These are phyloP conservation scores for Orthosia gothica DNA, from an alignment of 2,888 invertebrate genomes.

Conservation along the genomic window DNA sequence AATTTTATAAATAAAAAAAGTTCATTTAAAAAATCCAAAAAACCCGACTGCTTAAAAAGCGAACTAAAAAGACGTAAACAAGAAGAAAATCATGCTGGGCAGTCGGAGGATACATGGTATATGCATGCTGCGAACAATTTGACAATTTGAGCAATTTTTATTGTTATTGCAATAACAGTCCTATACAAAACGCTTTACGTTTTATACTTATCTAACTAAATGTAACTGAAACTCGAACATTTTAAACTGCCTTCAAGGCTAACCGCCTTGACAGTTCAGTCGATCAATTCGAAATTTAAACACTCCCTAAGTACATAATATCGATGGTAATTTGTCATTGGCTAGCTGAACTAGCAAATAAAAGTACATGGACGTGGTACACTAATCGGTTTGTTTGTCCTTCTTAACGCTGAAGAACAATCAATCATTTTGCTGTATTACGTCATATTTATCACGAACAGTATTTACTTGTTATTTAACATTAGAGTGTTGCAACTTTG, in stretches of 20 bases:
- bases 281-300: conserved; percentile 22
- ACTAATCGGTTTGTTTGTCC: conserved; percentile 14
- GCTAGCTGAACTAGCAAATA: conserved; percentile 11
- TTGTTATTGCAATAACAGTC: too few relatives aligned
- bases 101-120: too few relatives aligned
- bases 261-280: not conserved
- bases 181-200: too few relatives aligned
- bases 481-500: not conserved
- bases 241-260: conserved; percentile 2
- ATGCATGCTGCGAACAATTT: too few relatives aligned
- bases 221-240: not conserved
- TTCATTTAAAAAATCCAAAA: too few relatives aligned
- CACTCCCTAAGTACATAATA: conserved; percentile 20
- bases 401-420: conserved; percentile 25
- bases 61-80: too few relatives aligned
- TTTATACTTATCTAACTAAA: not conserved
- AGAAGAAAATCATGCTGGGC: too few relatives aligned
- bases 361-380: conserved; percentile 7
- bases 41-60: too few relatives aligned
- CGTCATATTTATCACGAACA: not conserved
- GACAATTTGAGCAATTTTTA: too few relatives aligned
- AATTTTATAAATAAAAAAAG: too few relatives aligned
- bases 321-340: conserved; percentile 8
- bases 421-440: conserved; percentile 40
- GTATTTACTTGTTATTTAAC: not conserved